Evolutionary conservation across 2,113 vertebrate genomes (phyloP).

Genomic region (Oryctolagus cuniculus): mOryCun1.1 NC_091434.1:155516501-155517000

Average conservation of each 20-base stretch:
- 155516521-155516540: no score
- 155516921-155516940: background rate
- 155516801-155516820: background rate
- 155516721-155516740: background rate
- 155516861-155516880: background rate
- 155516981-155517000: background rate
- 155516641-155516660: background rate
- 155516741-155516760: background rate
- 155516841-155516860: background rate
- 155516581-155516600: background rate
- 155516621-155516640: background rate
- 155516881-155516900: background rate
- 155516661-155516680: background rate
- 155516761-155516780: background rate
- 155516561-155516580: no score
- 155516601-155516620: background rate
- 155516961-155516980: background rate
- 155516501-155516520: no score
- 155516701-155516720: background rate
- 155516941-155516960: background rate
- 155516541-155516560: no score
- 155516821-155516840: conserved; percentile 40
- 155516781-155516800: background rate
- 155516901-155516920: background rate
- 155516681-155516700: background rate